Conservation (phyloP, 2,888 invertebrate species). For the Drosophila siamana region DNA sequence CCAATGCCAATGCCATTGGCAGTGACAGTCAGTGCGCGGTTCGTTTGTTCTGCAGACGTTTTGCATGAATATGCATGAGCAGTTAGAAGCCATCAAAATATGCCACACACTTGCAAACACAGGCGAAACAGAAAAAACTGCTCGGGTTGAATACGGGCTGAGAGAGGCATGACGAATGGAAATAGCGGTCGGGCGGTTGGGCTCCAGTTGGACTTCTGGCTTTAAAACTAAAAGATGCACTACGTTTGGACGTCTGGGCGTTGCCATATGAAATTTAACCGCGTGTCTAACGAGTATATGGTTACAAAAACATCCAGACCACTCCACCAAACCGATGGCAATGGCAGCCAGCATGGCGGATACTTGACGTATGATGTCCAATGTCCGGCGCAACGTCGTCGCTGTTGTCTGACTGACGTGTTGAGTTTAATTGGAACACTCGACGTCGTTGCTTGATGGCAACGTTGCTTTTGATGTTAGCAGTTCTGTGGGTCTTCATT, state of each 20-base stretch:
- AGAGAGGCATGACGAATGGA: not conserved
- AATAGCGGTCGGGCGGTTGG: not conserved
- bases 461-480: constrained; percentile 69
- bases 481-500: constrained; percentile 42
- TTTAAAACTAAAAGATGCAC: constrained; percentile 64
- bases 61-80: constrained; percentile 77
- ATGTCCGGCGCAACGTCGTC: constrained; percentile 37
- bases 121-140: constrained; percentile 7
- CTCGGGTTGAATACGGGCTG: not conserved
- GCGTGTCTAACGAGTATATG: constrained; percentile 76
- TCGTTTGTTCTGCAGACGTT: constrained; percentile 67
- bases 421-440: constrained; percentile 80
- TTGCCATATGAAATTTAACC: constrained; percentile 73
- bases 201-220: constrained; percentile 20
- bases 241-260: constrained; percentile 19
- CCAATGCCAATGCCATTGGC: constrained; percentile 49
- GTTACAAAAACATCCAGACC: constrained; percentile 54
- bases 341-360: constrained; percentile 64
- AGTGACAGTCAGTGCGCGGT: constrained; percentile 50
- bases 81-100: constrained; percentile 78
- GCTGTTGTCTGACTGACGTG: constrained; percentile 78
- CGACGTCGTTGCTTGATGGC: constrained; percentile 50
- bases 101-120: constrained; percentile 48
- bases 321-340: constrained; percentile 42
- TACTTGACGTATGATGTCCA: constrained; percentile 70